Conservation (phyloP, 2,113 vertebrate species). For the Phalacrocorax brasilianus region DNA sequence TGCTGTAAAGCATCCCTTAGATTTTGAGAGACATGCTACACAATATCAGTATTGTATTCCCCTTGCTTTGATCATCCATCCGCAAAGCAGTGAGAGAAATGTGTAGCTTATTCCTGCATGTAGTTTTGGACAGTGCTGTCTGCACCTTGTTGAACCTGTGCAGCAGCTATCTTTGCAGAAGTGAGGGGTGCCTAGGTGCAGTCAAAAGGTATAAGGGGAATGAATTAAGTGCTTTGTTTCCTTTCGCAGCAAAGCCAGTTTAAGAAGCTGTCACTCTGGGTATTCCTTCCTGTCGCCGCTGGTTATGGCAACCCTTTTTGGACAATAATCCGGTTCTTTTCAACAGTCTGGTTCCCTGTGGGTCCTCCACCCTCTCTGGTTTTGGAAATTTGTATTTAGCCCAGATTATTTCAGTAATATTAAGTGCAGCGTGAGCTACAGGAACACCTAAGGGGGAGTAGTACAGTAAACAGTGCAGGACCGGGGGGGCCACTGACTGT, state of each 20-base stretch:
- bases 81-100: not conserved
- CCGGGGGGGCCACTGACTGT: not conserved
- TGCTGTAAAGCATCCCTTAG: not conserved
- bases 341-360: not conserved
- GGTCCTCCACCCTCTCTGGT: not conserved
- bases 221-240: not conserved
- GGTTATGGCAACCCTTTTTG: not conserved
- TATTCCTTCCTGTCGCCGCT: not conserved
- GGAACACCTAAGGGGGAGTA: not conserved
- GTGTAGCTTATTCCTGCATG: not conserved
- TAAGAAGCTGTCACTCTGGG: not conserved
- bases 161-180: not conserved
- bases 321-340: not conserved
- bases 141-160: not conserved
- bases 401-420: not conserved
- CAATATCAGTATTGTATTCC: not conserved
- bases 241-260: not conserved
- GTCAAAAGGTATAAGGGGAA: not conserved
- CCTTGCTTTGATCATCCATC: not conserved
- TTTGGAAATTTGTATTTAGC: not conserved
- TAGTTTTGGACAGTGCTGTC: not conserved
- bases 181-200: not conserved
- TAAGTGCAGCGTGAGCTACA: not conserved
- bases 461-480: rapidly evolving
- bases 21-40: not conserved